Percentiles rank a stretch among this genome's conserved stretches.
phyloP scores from a whole-genome alignment of 2,797 vertebrate species.

The Syngnathus rostellatus region DNA sequence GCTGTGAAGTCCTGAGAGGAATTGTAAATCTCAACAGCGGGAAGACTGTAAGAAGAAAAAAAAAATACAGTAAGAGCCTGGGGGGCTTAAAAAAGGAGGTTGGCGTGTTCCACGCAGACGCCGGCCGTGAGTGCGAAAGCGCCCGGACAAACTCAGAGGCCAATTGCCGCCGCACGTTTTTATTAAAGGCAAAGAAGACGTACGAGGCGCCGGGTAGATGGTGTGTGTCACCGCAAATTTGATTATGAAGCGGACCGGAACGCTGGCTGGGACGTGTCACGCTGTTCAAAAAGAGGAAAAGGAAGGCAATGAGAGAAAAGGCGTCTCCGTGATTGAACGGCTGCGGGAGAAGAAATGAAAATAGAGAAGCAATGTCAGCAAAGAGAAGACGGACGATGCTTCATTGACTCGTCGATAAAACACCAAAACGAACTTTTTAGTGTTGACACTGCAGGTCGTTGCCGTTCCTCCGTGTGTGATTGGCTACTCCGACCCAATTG shows the following conservation, averaged over 20 bases:
- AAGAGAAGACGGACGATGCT: background rate
- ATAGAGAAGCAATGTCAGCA: slow-evolving; percentile 33
- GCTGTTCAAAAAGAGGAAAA: background rate
- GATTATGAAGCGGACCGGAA: slow-evolving; percentile 34
- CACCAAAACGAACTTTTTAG: background rate
- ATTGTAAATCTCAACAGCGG: slow-evolving; percentile 31
- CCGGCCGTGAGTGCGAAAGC: slow-evolving; percentile 11
- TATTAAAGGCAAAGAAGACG: background rate
- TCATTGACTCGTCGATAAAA: background rate
- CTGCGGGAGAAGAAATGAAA: slow-evolving; percentile 36
- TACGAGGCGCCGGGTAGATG: slow-evolving; percentile 19
- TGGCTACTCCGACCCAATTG: background rate
- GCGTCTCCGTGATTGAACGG: slow-evolving; percentile 25
- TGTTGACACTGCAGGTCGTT: too few species aligned
- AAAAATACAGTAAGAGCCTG: slow-evolving; percentile 14
- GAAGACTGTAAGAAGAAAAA: slow-evolving; percentile 20
- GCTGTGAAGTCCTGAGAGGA: slow-evolving; percentile 39
- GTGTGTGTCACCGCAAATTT: slow-evolving; percentile 23
- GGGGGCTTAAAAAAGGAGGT: slow-evolving; percentile 48
- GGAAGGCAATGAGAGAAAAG: slow-evolving; percentile 35
- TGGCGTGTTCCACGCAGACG: slow-evolving; percentile 52
- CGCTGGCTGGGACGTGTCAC: slow-evolving; percentile 23
- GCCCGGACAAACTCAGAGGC: slow-evolving; percentile 60
- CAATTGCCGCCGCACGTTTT: slow-evolving; percentile 12
- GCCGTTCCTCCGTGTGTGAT: too few species aligned